Evolutionary conservation across 1,140 invertebrate species (phyloP), one percentile per base, ranked within the genome.

Genomic region (Chrysopa pallens): DNA sequence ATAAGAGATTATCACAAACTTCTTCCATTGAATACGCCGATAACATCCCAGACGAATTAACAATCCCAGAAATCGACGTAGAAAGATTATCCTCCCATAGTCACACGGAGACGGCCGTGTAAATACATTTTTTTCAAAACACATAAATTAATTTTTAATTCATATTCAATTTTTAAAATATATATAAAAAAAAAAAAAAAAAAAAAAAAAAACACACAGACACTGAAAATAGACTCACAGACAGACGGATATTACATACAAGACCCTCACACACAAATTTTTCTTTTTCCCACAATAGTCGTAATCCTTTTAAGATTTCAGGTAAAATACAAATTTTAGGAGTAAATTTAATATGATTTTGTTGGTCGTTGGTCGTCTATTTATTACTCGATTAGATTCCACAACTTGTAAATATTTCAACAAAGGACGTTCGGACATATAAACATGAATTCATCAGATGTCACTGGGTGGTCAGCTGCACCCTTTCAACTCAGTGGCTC

Each of bases 81-180:
- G 86, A 89, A 66, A 76, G 84, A 47, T 74, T 91, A 47, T 87
- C 84, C 52, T 85, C 82, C 52, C 84, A 88, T 69, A 88, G 84
- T 70, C 86, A 91, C 67, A 90, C 86, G 51, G 86, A 90, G 69
- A 90, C 86, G 49, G 86, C 86, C 54, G 85, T 89, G 58, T 89
- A 87, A 70, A 44, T 51, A 52, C 46, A 48, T 50, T 50, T 48
- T n/a, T 50, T 48, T 43, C 39, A 9, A 44, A 41, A 46, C 46
- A 50, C 49, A 49, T n/a, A n/a, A n/a, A n/a, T 51, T 52, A 52
- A 47, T 52, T 49, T 49, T 49, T 51, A 51, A 52, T 50, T 54
- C 51, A 51, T 53, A 49, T 53, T 49, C 51, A 47, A 47, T 48
- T 29, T 38, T 48, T 52, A 48, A 55, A 50, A 48, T 47, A 53